These are phyloP conservation scores for Timema cristinae DNA, from an alignment of 2,888 invertebrate genomes.

Conservation along the genomic window DNA sequence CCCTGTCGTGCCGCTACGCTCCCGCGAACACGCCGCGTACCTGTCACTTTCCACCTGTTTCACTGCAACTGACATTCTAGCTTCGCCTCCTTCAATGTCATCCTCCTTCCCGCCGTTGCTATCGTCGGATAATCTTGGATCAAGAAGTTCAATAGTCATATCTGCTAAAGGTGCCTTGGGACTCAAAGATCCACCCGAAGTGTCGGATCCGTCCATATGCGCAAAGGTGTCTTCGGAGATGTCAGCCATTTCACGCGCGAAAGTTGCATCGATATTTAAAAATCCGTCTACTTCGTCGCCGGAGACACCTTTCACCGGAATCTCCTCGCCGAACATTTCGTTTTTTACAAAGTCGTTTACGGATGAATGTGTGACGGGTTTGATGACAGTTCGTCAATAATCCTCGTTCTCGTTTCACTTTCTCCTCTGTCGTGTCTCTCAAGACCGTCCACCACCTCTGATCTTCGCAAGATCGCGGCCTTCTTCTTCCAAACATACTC, in stretches of 20 bases:
- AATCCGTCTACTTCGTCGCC: neutral
- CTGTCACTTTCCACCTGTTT: too few relatives aligned
- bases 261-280: neutral
- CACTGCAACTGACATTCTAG: neutral
- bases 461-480: neutral
- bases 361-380: neutral
- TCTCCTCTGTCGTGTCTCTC: neutral
- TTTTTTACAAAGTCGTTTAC: neutral
- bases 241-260: neutral
- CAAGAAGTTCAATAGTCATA: neutral
- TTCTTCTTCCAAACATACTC: constrained; percentile 14
- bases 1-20: too few relatives aligned
- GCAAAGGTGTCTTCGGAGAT: neutral
- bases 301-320: neutral
- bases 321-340: neutral
- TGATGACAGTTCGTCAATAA: neutral
- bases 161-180: neutral
- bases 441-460: neutral
- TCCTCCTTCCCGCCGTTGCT: neutral
- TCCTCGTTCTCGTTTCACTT: neutral
- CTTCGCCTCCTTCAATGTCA: neutral
- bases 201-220: neutral
- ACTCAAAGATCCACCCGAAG: neutral
- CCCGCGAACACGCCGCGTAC: too few relatives aligned
- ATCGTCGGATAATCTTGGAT: neutral